These are phyloP conservation scores for Ameiurus melas DNA, from an alignment of 2,113 vertebrate species.

Conservation along the genomic window DNA sequence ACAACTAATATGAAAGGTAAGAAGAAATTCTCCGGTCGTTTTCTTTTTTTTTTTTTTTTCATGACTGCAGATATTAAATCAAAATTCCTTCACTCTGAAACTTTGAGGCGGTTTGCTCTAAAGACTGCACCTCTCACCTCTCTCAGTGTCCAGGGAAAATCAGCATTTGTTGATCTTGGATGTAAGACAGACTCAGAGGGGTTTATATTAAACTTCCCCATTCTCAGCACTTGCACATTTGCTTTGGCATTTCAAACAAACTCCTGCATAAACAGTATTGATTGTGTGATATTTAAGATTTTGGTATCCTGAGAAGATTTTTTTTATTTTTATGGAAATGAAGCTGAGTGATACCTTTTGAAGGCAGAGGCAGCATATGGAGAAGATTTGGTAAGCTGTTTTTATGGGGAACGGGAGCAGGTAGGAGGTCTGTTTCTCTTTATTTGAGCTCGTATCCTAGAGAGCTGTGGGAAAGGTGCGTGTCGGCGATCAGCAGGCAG, in stretches of 20 bases:
- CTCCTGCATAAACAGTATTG: slow-evolving; percentile 22
- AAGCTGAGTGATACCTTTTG: slow-evolving; percentile 18
- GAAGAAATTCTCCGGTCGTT: neutral
- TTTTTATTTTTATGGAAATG: slow-evolving; percentile 25
- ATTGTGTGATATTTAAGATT: slow-evolving; percentile 51
- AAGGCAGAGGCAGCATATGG: slow-evolving; percentile 36
- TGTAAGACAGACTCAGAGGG: slow-evolving; percentile 54
- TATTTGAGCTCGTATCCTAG: slow-evolving; percentile 22
- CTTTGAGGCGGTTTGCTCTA: slow-evolving; percentile 57
- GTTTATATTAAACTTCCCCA: slow-evolving; percentile 22
- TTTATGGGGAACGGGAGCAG: slow-evolving; percentile 39
- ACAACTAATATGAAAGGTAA: slow-evolving; percentile 77
- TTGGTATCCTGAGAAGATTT: slow-evolving; percentile 52
- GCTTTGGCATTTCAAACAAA: slow-evolving; percentile 52
- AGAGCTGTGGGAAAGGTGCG: neutral
- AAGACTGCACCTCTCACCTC: slow-evolving; percentile 43
- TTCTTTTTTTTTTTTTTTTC: neutral
- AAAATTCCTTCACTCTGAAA: slow-evolving; percentile 34
- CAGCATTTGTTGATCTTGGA: slow-evolving; percentile 69
- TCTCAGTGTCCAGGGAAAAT: slow-evolving; percentile 56
- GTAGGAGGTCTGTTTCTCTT: slow-evolving; percentile 14
- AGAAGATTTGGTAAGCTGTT: slow-evolving; percentile 38
- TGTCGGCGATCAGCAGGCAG: neutral
- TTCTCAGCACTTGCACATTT: slow-evolving; percentile 47
- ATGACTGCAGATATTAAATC: neutral